Percentiles rank a stretch among this genome's conserved stretches.
phyloP scores from a whole-genome alignment of 2,888 invertebrate species.

The Pardosa pseudoannulata region DNA sequence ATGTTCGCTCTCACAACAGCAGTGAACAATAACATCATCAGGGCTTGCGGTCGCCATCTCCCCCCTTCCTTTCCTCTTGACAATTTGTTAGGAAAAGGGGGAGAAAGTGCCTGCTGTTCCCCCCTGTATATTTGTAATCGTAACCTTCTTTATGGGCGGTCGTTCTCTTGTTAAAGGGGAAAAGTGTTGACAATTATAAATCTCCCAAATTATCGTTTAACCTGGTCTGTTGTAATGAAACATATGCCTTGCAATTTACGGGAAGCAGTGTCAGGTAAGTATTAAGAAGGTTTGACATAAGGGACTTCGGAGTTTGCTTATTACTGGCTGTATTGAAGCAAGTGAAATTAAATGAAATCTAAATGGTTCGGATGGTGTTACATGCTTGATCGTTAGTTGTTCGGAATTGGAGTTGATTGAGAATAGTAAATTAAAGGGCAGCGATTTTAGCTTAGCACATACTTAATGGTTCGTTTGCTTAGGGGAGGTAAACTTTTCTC shows the following conservation, averaged over 20 bases:
- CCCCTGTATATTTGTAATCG: constrained; percentile 23
- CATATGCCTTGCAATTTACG: not conserved
- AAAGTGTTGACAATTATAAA: constrained; percentile 58
- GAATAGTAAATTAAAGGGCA: too few relatives aligned
- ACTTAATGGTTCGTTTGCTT: too few relatives aligned
- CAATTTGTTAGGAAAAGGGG: constrained; percentile 55
- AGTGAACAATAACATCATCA: constrained; percentile 50
- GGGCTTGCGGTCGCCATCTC: constrained; percentile 30
- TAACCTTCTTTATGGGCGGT: constrained; percentile 28
- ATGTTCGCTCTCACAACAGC: constrained; percentile 1
- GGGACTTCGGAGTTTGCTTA: not conserved
- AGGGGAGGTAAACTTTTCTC: too few relatives aligned
- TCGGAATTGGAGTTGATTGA: too few relatives aligned
- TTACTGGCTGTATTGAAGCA: not conserved
- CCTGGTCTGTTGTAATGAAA: constrained; percentile 17
- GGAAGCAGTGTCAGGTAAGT: constrained; percentile 8
- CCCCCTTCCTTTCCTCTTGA: constrained; percentile 21
- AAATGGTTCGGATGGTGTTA: not conserved
- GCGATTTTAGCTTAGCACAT: too few relatives aligned
- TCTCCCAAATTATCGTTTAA: constrained; percentile 30
- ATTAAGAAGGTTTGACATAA: constrained; percentile 37
- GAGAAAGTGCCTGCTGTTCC: not conserved
- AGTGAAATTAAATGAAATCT: not conserved
- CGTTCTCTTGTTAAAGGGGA: constrained; percentile 30
- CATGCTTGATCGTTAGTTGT: not conserved